Percentiles rank a stretch among this genome's conserved stretches.
phyloP scores from a whole-genome alignment of 2,113 vertebrate species.

The Channa maculata region DNA sequence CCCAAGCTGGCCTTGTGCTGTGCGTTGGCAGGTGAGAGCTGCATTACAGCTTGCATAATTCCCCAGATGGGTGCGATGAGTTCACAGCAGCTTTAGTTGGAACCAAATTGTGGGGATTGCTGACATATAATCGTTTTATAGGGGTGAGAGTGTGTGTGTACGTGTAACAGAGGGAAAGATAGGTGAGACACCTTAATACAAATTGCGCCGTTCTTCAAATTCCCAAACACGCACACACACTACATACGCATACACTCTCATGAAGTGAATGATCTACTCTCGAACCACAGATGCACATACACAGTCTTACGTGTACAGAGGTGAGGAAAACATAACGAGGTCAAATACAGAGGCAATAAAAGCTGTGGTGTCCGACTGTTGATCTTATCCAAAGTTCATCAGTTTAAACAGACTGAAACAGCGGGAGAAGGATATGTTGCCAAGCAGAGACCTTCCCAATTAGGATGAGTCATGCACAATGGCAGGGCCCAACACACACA shows the following conservation, averaged over 20 bases:
- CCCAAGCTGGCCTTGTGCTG: constrained; percentile 57
- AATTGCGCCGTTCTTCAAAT: constrained; percentile 48
- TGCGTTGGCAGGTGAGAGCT: constrained; percentile 80
- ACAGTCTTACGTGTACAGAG: constrained; percentile 46
- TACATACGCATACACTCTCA: constrained; percentile 26
- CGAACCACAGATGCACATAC: constrained; percentile 22
- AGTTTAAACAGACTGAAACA: constrained; percentile 80
- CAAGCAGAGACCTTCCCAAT: constrained; percentile 73
- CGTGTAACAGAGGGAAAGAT: constrained; percentile 22
- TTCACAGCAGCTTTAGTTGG: constrained; percentile 81
- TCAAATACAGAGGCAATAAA: constrained; percentile 76
- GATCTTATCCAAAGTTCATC: constrained; percentile 77
- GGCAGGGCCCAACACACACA: constrained; percentile 48
- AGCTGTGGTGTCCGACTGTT: constrained; percentile 71
- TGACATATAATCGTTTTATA: constrained; percentile 86
- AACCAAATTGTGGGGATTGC: constrained; percentile 81
- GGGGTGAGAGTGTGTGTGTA: constrained; percentile 44
- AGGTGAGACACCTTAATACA: constrained; percentile 48
- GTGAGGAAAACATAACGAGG: constrained; percentile 82
- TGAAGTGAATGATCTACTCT: constrained; percentile 34
- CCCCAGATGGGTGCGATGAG: constrained; percentile 84
- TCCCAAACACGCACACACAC: constrained; percentile 22
- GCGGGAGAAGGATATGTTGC: constrained; percentile 69
- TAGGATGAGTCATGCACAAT: constrained; percentile 80
- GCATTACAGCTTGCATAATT: constrained; percentile 81